Evolutionary conservation across 2,888 invertebrate species (phyloP).

Genomic region (Nyleta sp.): DNA sequence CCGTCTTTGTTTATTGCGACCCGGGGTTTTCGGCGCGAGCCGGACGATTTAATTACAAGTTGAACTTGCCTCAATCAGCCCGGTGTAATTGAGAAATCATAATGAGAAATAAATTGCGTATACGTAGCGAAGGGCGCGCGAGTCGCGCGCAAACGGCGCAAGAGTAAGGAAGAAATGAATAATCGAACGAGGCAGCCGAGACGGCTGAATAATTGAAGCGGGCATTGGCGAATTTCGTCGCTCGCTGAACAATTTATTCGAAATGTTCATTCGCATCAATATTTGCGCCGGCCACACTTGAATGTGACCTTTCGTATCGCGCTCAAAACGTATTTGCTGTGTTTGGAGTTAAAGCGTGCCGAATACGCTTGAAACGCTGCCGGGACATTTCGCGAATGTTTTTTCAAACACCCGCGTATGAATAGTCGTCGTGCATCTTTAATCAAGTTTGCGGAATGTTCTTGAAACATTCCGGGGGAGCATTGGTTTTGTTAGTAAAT

Average conservation of each 20-base stretch:
- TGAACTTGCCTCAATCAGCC: not conserved
- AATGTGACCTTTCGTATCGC: constrained; percentile 31
- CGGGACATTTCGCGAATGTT: constrained; percentile 32
- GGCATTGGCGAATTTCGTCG: constrained; percentile 12
- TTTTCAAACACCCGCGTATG: constrained; percentile 44
- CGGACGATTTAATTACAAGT: constrained; percentile 20
- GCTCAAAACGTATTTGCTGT: constrained; percentile 36
- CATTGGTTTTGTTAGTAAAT: constrained; percentile 36
- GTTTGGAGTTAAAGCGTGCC: constrained; percentile 29
- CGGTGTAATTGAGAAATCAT: constrained; percentile 26
- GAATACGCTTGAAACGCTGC: constrained; percentile 28
- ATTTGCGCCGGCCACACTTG: constrained; percentile 15
- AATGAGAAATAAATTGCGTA: constrained; percentile 11
- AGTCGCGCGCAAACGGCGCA: not conserved
- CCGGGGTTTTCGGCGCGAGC: not conserved
- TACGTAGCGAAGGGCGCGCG: too few species aligned
- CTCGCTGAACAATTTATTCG: constrained; percentile 7
- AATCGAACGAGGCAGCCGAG: not conserved
- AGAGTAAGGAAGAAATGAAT: constrained; percentile 6
- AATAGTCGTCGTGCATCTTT: constrained; percentile 36
- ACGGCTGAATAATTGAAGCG: constrained; percentile 15
- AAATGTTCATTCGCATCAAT: constrained; percentile 35
- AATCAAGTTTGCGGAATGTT: constrained; percentile 41
- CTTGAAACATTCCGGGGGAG: constrained; percentile 30
- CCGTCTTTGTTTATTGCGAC: constrained; percentile 20